phyloP scores from a whole-genome alignment of 1,140 invertebrate genomes.

The Heliconius hewitsoni region DNA sequence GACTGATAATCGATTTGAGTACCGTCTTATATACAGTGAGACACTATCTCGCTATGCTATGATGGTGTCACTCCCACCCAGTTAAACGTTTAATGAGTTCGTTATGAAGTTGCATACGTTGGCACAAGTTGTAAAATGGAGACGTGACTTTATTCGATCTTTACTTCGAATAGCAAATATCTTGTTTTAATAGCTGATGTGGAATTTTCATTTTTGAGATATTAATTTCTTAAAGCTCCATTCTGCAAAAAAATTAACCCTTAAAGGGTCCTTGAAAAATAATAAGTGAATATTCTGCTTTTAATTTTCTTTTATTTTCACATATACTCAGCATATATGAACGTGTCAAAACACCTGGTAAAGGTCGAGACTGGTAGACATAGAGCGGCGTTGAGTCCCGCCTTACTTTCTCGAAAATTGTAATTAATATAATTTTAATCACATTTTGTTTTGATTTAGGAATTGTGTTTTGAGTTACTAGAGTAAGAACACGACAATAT shows the following conservation, averaged over 20 bases:
- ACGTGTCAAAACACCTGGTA: no score
- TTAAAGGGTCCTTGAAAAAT: background rate
- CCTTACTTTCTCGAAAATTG: no score
- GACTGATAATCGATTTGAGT: slow-evolving; percentile 31
- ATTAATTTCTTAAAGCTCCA: no score
- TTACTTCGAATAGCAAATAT: background rate
- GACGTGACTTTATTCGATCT: slow-evolving; percentile 18
- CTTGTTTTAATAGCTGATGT: background rate
- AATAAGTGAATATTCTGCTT: no score
- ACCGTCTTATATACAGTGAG: slow-evolving; percentile 42
- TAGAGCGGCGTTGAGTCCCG: no score
- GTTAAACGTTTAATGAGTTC: slow-evolving; percentile 60
- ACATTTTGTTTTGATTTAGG: no score
- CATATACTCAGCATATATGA: no score
- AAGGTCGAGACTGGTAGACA: no score
- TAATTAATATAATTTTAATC: no score
- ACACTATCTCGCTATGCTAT: slow-evolving; percentile 35
- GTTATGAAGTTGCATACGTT: slow-evolving; percentile 66
- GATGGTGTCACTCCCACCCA: background rate
- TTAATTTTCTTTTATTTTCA: no score
- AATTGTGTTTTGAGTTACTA: no score
- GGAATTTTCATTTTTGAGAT: background rate
- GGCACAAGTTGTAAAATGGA: slow-evolving; percentile 21
- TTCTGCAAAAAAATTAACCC: background rate
- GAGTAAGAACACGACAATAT: no score